Evolutionary conservation across 2,888 invertebrate genomes (phyloP), one percentile per base, ranked within the genome.

Genomic region (Andrena hattorfiana): DNA sequence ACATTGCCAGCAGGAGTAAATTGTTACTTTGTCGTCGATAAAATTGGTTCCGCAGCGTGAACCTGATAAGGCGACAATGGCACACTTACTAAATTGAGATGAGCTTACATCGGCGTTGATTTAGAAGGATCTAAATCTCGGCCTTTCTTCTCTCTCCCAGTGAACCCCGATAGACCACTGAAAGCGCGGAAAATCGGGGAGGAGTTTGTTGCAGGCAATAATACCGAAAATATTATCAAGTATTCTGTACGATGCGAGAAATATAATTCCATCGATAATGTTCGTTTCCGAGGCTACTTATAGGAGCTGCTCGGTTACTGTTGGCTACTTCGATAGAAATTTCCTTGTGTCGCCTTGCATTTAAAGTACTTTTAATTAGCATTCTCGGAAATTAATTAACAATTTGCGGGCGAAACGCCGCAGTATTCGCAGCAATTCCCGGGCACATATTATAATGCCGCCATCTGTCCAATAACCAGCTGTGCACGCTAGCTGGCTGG

Each of bases 1-100:
- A 89, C 89, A 88, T 82, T 85, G 87, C 83, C 90, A 84, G 81
- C 64, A 49, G 74, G 86, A 81, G 85, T 88, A 89, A 89, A 90
- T 89, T 88, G 89, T 90, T 90, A 90, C 90, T 87, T 90, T 85
- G 83, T 85, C 86, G 80, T 81, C 87, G 86, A 87, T 87, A 85
- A 88, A 89, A 89, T 90, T 87, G 78, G 68, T 72, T 76, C 75
- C 60, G 60, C 71, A 56, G 30, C 83, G 84, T 73, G 75, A 75
- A 75, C 69, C 75, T 75, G 84, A 84, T 83, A 84, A 84, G 83
- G 60, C 72, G 83, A 75, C 54, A 83, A 82, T 84, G 63, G 74
- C 63, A 48, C 71, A 49, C 69, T 83, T 83, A 73, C 75, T 71
- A 84, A 82, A 84, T 84, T 82, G 83, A 77, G 70, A 83, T 74